Evolutionary conservation across 2,888 invertebrate species (phyloP).

Genomic region (Acanthosepion pharaonis): DNA sequence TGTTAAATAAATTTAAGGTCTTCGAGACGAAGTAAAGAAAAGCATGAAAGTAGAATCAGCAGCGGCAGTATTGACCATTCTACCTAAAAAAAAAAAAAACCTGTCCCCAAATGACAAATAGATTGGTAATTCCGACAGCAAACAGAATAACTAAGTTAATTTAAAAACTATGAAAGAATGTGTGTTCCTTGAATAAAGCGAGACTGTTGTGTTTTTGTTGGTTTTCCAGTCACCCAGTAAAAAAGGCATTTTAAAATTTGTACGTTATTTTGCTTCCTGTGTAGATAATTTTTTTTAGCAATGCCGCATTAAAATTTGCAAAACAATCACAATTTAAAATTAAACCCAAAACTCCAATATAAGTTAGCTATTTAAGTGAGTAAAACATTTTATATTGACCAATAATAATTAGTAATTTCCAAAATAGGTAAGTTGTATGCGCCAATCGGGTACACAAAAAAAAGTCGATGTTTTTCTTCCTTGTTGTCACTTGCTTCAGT

Average conservation of each 20-base stretch:
- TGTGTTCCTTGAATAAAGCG: not conserved
- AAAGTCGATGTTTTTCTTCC: not conserved
- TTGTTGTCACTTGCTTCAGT: not conserved
- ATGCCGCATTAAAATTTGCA: not conserved
- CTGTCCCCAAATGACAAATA: not conserved
- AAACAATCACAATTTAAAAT: not conserved
- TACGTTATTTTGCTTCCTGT: not conserved
- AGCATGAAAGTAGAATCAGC: not conserved
- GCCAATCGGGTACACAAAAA: not conserved
- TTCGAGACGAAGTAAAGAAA: not conserved
- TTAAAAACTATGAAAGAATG: not conserved
- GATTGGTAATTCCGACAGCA: not conserved
- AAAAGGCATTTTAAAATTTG: not conserved
- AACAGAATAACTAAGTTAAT: not conserved
- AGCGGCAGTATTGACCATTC: not conserved
- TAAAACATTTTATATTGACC: not conserved
- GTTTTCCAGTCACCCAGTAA: not conserved
- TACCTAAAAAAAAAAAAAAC: no score
- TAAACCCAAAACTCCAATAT: not conserved
- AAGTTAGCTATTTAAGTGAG: no score
- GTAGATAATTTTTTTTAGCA: not conserved
- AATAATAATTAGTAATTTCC: not conserved
- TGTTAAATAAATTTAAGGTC: not conserved
- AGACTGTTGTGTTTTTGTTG: not conserved
- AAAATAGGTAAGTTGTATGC: not conserved